Evolutionary conservation across 2,888 invertebrate species (phyloP), one percentile per base, ranked within the genome.

Genomic region (Leptinotarsa peninsularis): DNA sequence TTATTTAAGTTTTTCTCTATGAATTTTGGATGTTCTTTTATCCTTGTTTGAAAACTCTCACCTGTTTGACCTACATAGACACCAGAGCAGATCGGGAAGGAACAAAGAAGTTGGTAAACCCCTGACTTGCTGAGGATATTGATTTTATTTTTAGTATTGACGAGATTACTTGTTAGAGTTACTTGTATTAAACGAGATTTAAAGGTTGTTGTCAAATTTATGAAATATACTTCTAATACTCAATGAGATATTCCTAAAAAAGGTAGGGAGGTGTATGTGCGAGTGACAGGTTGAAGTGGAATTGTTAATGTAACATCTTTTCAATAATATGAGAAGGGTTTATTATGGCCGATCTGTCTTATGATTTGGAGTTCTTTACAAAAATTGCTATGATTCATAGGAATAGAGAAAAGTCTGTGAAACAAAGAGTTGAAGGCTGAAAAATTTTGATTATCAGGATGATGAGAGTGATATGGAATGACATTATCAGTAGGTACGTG

Each of bases 381-480:
- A 10, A 66, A 66, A 27, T 66, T 21, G 10, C 33, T n/a, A 27
- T 23, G 5, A 10, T 17, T 21, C 66, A 66, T 21, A 66, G 27
- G 27, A 14, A 66, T 23, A 7, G n/a, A 5, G 3, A 27, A 27
- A 15, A 66, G 14, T 66, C 66, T 66, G 33, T 4, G n/a, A 27
- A 66, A 66, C 13, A 66, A 52, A 27, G 33, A 5, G 33, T 70
- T 23, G 43, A 58, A 70, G 17, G 70, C 27, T 17, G 43, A 5
- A 27, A 54, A 27, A 13, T 27, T 70, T 21, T 70, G 70, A 10
- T 50, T 50, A 54, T 33, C 2, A 17, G 15, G 4, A 23, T 70
- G 58, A 43, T 3, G 27, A 23, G 70, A 70, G 7, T 23, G 10
- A 70, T 27, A 70, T 33, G 17, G 33, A 33, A 70, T 70, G 15